Base-by-base conservation (phyloP, 2,888 invertebrate species). In the Chloromyia formosa region DNA sequence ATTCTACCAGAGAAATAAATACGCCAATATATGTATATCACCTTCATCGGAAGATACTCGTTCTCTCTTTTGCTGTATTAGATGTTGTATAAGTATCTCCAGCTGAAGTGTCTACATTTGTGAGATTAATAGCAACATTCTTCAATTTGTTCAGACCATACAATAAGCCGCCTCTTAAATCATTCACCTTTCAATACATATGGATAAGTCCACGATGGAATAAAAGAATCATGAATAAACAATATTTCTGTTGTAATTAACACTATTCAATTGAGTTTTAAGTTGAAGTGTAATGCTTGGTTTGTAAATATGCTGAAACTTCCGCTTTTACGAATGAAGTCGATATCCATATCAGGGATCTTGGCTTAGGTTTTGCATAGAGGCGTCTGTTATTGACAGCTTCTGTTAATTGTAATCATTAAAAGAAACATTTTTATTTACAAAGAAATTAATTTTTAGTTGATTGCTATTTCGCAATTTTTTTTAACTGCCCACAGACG, bases 171-270 rank as follows among this genome's bases (percentile, higher is more conserved):
- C 56, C 56, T 56, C 20, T 56, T 20, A 20, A 62, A 62, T 62
- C 18, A 18, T 62, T 62, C 62, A 61, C 40, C 62, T 40, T 35
- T 40, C 20, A n/a, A 3, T 20, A 18, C 5, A 10, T 49, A 12
- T 12, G 49, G 12, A 49, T 49, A 35, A 35, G 1, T 49, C 16
- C 14, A 49, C 3, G 2, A 49, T 49, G 49, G 49, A 16, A 23
- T 23, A 56, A 23, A 23, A 49, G 7, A 60, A 5, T 23, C 23
- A 23, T 22, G 60, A 60, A 9, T 14, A 23, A 23, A 22, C 7
- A n/a, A 23, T 23, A 9, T 60, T 60, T 56, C 23, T 62, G 62
- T 40, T 10, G 62, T 62, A 62, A 62, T 62, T 62, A 62, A 40
- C 62, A 62, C 62, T 62, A 35, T 62, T 62, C 35, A 62, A 62